phyloP scores from a whole-genome alignment of 2,888 invertebrate species.

The Cynaeus angustus region DNA sequence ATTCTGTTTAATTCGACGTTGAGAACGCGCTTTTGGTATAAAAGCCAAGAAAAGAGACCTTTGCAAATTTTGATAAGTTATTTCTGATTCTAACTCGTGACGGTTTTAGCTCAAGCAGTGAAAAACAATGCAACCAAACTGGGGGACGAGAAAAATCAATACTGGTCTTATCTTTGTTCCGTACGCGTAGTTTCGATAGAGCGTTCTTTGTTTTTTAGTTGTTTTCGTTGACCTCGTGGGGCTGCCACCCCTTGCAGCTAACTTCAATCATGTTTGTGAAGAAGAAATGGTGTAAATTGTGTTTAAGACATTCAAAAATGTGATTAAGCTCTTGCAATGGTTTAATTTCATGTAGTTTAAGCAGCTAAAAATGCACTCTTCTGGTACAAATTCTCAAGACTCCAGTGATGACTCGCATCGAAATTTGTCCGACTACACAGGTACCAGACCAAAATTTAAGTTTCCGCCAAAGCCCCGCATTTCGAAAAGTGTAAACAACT shows the following conservation, averaged over 20 bases:
- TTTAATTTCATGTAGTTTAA: conserved; percentile 31
- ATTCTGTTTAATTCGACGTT: no score
- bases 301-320: conserved; percentile 18
- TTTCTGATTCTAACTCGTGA: no score
- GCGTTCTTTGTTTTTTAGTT: neutral
- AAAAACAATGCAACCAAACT: no score
- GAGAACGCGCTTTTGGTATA: no score
- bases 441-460: conserved; percentile 56
- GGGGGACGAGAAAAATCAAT: no score
- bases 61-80: no score
- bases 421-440: conserved; percentile 55
- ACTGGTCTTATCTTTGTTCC: no score
- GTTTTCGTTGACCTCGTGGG: neutral
- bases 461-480: conserved; percentile 59
- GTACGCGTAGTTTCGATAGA: no score
- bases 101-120: no score
- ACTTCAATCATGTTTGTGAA: conserved; percentile 11
- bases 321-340: neutral
- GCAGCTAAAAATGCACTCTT: conserved; percentile 33
- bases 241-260: neutral
- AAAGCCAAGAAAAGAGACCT: no score
- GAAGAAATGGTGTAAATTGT: conserved; percentile 17
- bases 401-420: conserved; percentile 54
- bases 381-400: conserved; percentile 52
- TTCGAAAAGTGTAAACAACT: conserved; percentile 63